Evolutionary conservation across 2,113 vertebrate species (phyloP), one percentile per base, ranked within the genome.

Genomic region (Etheostoma spectabile): DNA sequence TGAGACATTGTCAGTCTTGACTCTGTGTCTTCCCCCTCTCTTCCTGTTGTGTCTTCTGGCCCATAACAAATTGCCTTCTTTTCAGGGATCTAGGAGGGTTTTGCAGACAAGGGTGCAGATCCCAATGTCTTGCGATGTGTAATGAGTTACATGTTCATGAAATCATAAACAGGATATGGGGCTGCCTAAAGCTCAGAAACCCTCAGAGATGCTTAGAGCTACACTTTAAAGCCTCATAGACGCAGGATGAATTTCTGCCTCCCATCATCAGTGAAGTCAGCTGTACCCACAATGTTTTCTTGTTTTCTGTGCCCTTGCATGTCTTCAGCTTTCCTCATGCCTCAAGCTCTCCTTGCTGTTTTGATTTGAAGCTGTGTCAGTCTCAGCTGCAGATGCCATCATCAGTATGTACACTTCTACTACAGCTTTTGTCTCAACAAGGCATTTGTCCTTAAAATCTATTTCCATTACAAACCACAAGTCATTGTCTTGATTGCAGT

Each of bases 91-190:
- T 80, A 75, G 60, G 57, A 61, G 82, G 82, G 83, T 85, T 86
- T 84, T 35, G 80, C 75, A 78, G 73, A 51, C 49, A 51, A 51
- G 49, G 18, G 52, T n/a, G 52, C 52, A n/a, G 52, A 53, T 91
- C 88, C 87, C 71, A 87, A 15, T 42, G 73, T 75, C 81, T 77
- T 78, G 86, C 33, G 77, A 91, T 67, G 85, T 91, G 86, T 91
- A 89, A 93, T 91, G 89, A 90, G 79, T 92, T 91, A 87, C 90
- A 91, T 93, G 91, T 80, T 87, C 85, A 75, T 90, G 92, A 92
- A 91, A 92, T 84, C 88, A 90, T 87, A 90, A 91, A 91, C 74
- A 90, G 88, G 91, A 89, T 91, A 83, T 76, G 55, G 87, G 87
- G 68, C 65, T 46, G 71, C 74, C 80, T 79, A 30, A 67, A 84